Evolutionary conservation across 2,888 invertebrate genomes (phyloP).

Genomic region (Drosophila quinaria): DNA sequence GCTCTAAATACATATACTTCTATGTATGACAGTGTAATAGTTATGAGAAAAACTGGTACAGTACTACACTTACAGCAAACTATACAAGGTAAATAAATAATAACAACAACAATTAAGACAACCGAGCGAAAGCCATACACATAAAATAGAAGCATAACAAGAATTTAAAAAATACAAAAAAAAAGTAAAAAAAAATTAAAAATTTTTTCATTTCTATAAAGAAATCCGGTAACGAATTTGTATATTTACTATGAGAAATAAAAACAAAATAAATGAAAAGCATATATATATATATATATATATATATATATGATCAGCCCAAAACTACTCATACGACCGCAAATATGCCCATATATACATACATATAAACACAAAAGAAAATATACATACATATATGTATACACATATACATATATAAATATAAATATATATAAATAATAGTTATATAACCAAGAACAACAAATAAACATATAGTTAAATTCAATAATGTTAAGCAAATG

Average conservation of each 20-base stretch:
- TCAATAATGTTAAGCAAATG: slow-evolving; percentile 76
- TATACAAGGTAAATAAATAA: slow-evolving; percentile 75
- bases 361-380: slow-evolving; percentile 38
- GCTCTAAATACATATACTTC: slow-evolving; percentile 54
- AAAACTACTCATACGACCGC: slow-evolving; percentile 50
- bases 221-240: slow-evolving; percentile 79
- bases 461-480: slow-evolving; percentile 80
- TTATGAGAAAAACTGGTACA: slow-evolving; percentile 63
- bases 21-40: slow-evolving; percentile 54
- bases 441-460: slow-evolving; percentile 80
- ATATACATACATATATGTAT: slow-evolving; percentile 43
- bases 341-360: slow-evolving; percentile 56
- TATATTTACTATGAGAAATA: slow-evolving; percentile 73
- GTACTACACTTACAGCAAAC: slow-evolving; percentile 80
- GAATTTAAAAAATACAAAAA: slow-evolving; percentile 62
- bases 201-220: slow-evolving; percentile 78
- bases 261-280: slow-evolving; percentile 25
- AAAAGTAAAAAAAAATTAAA: slow-evolving; percentile 35
- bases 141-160: slow-evolving; percentile 70
- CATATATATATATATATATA: slow-evolving; percentile 45
- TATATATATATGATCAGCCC: slow-evolving; percentile 48
- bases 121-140: slow-evolving; percentile 64
- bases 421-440: slow-evolving; percentile 63
- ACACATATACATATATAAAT: slow-evolving; percentile 32
- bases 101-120: slow-evolving; percentile 34